Base-by-base conservation (phyloP, 2,113 vertebrate genomes). In the Oncorhynchus keta region DNA sequence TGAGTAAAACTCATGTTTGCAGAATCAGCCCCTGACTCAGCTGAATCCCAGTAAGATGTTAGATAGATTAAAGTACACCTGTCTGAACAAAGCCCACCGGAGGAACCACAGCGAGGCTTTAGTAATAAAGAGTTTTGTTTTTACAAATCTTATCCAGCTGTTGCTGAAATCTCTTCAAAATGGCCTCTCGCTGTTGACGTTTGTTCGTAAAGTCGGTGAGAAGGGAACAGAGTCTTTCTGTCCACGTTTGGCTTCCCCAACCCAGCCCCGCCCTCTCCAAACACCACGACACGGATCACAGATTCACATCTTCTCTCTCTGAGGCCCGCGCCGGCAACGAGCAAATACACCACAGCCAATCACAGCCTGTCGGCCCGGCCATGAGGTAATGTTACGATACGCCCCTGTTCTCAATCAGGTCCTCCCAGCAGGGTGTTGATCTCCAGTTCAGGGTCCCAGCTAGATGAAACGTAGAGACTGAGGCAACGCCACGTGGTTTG, bases 91-190 rank as follows among this genome's bases (percentile, higher is more conserved):
- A 62, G 26, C 61, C 4, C 77, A 71, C 72, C 64, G 39, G 61
- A 11, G 65, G 62, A 76, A 71, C 73, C 73, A 76, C 20, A 7
- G 70, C 6, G 55, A 70, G 32, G 81, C 79, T 35, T 70, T 14
- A 13, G 49, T 75, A 72, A 76, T 73, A 70, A 67, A 7, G 39
- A 5, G 70, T 81, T 85, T 85, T 87, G 81, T 83, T 87, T 78
- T 74, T 32, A 20, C 70, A 69, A 32, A 35, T 72, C 73, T 1
- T 6, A 24, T 59, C 14, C 74, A 35, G 76, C 76, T 69, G 30
- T 4, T 59, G 7, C 18, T 51, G 13, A 49, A 13, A 49, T 16
- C 64, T 66, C 24, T 8, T 75, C 48, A 16, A 59, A 73, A 68
- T 26, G 72, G 30, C 71, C 39, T 13, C 26, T 26, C 11, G 49